These are phyloP conservation scores for Scalopus aquaticus DNA, from an alignment of 2,113 vertebrate genomes.

Conservation along the genomic window DNA sequence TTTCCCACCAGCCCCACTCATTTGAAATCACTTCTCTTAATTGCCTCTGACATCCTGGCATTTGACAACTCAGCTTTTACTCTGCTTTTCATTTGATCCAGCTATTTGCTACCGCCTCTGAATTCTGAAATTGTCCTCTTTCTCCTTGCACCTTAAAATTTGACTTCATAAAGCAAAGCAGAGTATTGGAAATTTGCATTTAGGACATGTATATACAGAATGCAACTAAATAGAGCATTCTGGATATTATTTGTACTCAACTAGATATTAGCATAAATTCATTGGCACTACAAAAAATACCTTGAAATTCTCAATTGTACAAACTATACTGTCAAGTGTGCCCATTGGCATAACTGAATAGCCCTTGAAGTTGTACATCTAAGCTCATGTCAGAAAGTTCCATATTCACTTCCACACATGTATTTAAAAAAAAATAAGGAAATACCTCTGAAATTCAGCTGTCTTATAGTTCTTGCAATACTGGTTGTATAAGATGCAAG, in stretches of 20 bases:
- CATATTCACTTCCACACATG: slow-evolving; percentile 14
- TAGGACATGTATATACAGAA: neutral
- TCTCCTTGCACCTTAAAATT: neutral
- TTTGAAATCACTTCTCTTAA: slow-evolving; percentile 30
- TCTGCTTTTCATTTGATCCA: slow-evolving; percentile 31
- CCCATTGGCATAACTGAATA: neutral
- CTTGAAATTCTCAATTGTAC: neutral
- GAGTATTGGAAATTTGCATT: neutral
- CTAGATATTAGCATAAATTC: neutral
- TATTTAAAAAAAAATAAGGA: neutral
- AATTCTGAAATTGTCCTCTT: neutral
- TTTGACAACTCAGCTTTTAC: slow-evolving; percentile 19
- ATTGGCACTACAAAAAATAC: neutral
- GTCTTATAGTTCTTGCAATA: neutral
- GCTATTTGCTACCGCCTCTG: neutral
- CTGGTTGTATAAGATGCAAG: neutral
- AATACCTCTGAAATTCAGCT: neutral
- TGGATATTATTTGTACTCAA: neutral
- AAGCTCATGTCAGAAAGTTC: neutral
- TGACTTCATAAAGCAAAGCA: slow-evolving; percentile 6
- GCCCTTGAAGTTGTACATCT: neutral
- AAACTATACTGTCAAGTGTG: neutral
- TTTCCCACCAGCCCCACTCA: slow-evolving; percentile 31
- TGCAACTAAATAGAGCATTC: neutral
- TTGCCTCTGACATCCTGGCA: neutral